These are phyloP conservation scores for Physocephala rufipes DNA, from an alignment of 2,888 invertebrate species.

Conservation along the genomic window DNA sequence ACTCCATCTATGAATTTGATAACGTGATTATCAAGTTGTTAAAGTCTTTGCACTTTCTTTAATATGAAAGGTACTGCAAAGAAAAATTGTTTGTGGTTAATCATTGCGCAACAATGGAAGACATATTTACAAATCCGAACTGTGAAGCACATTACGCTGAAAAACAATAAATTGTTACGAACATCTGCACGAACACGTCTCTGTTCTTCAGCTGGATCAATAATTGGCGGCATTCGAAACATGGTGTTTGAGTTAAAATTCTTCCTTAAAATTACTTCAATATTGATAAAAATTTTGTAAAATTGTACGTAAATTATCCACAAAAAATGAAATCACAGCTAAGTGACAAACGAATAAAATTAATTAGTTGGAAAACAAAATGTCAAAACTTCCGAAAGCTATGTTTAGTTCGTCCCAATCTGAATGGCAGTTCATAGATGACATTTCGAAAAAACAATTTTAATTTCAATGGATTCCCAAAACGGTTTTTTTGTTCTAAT, in stretches of 20 bases:
- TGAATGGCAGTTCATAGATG: no score
- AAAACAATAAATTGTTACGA: conserved; percentile 59
- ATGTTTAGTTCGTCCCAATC: no score
- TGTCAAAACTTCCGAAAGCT: no score
- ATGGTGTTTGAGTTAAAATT: conserved; percentile 46
- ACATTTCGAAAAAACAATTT: no score
- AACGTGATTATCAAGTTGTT: not conserved
- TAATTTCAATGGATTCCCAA: no score
- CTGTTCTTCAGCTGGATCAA: conserved; percentile 63
- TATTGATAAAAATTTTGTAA: no score
- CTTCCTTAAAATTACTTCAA: conserved; percentile 23
- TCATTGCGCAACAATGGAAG: conserved; percentile 17
- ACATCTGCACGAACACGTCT: conserved; percentile 61
- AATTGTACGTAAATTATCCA: no score
- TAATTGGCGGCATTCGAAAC: conserved; percentile 64
- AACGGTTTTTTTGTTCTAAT: no score
- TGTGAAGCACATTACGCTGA: conserved; percentile 55
- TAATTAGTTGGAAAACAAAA: no score
- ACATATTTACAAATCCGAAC: conserved; percentile 58
- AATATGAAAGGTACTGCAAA: conserved; percentile 42
- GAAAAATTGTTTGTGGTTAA: not conserved
- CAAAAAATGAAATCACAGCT: no score
- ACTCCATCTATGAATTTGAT: no score
- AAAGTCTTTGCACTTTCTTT: conserved; percentile 41
- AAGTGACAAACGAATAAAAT: no score